Conservation (phyloP, 2,113 vertebrate genomes). For the Podarcis raffonei region DNA sequence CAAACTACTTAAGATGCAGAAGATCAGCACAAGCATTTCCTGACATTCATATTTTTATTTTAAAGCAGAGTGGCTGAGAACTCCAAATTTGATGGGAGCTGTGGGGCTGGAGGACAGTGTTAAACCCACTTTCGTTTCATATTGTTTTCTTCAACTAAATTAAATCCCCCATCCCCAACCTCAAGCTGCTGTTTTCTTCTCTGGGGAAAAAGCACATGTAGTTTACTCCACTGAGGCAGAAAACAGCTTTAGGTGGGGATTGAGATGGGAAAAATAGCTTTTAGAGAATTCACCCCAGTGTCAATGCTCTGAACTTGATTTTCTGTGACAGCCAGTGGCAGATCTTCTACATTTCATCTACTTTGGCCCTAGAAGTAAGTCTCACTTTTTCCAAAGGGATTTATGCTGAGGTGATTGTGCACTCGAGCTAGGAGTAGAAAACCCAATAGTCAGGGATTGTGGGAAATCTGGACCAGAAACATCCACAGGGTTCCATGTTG, state of each 20-base stretch:
- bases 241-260: neutral
- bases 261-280: neutral
- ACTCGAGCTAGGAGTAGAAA: neutral
- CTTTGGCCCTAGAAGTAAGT: neutral
- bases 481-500: no score
- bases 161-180: no score
- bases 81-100: neutral
- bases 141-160: neutral
- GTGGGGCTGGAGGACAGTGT: neutral
- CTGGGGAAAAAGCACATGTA: neutral
- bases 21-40: no score
- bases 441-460: no score
- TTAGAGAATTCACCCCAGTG: no score
- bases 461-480: no score
- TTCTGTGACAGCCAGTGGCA: neutral
- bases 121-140: neutral
- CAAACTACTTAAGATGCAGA: no score
- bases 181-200: no score
- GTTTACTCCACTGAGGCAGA: neutral
- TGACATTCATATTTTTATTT: no score
- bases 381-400: neutral
- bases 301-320: no score
- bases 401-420: neutral
- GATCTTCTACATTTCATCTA: neutral
- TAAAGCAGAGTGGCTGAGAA: no score